These are phyloP conservation scores for Sinotaia quadrata DNA, from an alignment of 2,888 invertebrate species.

Conservation along the genomic window DNA sequence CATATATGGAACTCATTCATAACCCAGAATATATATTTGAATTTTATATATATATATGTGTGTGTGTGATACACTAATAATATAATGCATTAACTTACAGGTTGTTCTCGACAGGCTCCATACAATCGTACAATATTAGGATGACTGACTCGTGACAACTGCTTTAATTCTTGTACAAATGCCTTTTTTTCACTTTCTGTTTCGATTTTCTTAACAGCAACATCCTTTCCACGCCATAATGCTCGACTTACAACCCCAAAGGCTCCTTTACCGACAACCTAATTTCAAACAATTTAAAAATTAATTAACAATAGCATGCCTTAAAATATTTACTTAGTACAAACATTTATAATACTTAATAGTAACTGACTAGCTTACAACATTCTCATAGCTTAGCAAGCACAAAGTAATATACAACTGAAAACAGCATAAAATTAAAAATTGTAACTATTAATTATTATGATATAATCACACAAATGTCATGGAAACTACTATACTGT, in stretches of 20 bases:
- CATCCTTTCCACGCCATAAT: constrained; percentile 86
- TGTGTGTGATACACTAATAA: too few relatives aligned
- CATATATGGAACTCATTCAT: too few relatives aligned
- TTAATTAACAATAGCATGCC: not conserved
- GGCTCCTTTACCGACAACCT: constrained; percentile 79
- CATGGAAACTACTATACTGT: too few relatives aligned
- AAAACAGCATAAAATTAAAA: not conserved
- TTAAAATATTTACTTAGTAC: too few relatives aligned
- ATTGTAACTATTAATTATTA: too few relatives aligned
- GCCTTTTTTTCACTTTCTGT: constrained; percentile 89
- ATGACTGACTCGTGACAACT: constrained; percentile 91
- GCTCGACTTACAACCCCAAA: constrained; percentile 96
- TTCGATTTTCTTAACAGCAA: constrained; percentile 94
- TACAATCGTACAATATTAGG: constrained; percentile 93
- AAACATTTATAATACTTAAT: too few relatives aligned
- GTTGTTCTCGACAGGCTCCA: constrained; percentile 83
- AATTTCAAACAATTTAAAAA: constrained; percentile 62
- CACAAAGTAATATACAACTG: too few relatives aligned
- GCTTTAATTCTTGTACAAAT: constrained; percentile 87
- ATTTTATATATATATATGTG: too few relatives aligned
- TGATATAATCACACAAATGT: too few relatives aligned
- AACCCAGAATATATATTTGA: too few relatives aligned
- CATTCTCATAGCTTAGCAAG: too few relatives aligned
- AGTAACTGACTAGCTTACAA: too few relatives aligned
- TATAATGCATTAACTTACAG: constrained; percentile 33